A percentile compares a stretch with the other conserved stretches of the same genome.
Conservation (phyloP, 2,888 invertebrate genomes). For the Phortica magna region DNA sequence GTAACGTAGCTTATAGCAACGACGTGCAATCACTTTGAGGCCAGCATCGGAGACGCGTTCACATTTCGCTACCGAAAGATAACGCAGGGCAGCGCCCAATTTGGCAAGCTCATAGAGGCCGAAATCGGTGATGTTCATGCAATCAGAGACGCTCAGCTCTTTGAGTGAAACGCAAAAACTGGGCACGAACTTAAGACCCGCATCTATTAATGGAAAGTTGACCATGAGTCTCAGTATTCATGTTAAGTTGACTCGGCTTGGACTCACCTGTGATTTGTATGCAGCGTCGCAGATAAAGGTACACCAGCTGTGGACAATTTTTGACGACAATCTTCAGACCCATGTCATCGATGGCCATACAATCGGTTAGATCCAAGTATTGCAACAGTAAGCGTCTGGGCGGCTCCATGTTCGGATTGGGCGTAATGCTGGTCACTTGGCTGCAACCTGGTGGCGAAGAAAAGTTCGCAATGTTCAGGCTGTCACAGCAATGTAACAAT, state of each 20-base stretch:
- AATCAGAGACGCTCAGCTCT: conserved; percentile 94
- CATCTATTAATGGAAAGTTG: conserved; percentile 80
- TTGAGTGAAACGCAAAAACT: conserved; percentile 91
- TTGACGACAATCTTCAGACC: conserved; percentile 90
- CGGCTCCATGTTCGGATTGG: conserved; percentile 83
- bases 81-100: conserved; percentile 91
- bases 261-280: conserved; percentile 89
- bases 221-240: background rate
- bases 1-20: conserved; percentile 93
- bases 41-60: conserved; percentile 95
- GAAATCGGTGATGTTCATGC: conserved; percentile 92
- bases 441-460: conserved; percentile 81
- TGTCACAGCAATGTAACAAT: background rate
- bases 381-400: conserved; percentile 86
- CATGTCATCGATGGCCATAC: conserved; percentile 89
- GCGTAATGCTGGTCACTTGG: conserved; percentile 87
- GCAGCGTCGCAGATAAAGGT: conserved; percentile 92
- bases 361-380: conserved; percentile 94
- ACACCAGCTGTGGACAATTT: conserved; percentile 91
- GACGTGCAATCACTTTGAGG: conserved; percentile 89
- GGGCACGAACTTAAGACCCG: conserved; percentile 93
- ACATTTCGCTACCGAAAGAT: conserved; percentile 96
- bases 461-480: background rate
- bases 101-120: conserved; percentile 94
- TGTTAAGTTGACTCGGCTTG: background rate